Base-by-base conservation (phyloP, 2,888 invertebrate genomes). In the Ichneumon xanthorius region DNA sequence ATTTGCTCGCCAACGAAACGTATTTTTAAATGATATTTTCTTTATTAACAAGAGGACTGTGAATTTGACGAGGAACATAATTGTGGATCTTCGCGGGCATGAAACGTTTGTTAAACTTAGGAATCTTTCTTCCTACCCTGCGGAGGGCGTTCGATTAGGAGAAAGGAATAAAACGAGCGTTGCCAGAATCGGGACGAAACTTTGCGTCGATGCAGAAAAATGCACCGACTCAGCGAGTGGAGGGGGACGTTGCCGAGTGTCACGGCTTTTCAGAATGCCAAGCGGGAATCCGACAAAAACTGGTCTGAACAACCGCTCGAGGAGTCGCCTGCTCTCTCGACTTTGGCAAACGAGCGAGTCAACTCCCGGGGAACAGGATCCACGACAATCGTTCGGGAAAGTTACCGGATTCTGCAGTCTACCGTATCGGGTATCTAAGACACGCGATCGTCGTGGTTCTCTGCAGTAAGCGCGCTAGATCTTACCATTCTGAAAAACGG, bases 321-420 rank as follows among this genome's bases (percentile, higher is more conserved):
- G 48, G 67, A 30, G 22, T 72, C 80, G 45, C 26, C n/a, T 58
- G 45, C 50, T 61, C 70, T 61, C 48, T 58, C 22, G 53, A 40
- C 78, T 83, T 72, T 30, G 61, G 67, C 50, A 72, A 78, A 67
- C 33, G 55, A 40, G 63, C 61, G 67, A 70, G 58, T 55, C 14
- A 73, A 80, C 16, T 63, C 40, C 61, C 22, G 22, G 55, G 61
- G 55, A 68, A 50, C 77, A 70, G 61, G 53, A 40, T 71, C 19
- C 50, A n/a, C 82, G 67, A 73, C 77, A 67, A 82, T 82, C 77
- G 65, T 53, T 50, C 58, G 82, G 73, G 82, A 85, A 85, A 85
- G 85, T 85, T 85, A 63, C 50, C 40, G 71, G 77, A 65, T 30
- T 72, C 50, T 50, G 26, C 40, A 48, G 53, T 50, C 48, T 11